Base-by-base conservation (phyloP, 2,797 vertebrate species). In the Enteromius paludinosus region DNA sequence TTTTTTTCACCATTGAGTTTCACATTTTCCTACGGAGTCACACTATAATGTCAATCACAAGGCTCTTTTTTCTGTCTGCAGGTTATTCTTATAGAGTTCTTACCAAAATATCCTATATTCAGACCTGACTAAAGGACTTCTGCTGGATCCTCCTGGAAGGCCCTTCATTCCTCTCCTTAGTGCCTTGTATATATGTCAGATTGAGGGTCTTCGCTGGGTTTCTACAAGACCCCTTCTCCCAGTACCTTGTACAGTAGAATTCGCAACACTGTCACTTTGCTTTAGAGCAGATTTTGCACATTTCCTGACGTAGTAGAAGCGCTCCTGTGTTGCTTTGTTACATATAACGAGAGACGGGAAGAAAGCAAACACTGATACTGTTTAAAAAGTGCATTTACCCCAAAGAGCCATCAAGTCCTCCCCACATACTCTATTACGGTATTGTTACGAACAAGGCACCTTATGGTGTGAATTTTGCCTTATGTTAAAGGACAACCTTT, bases 11-110 rank as follows among this genome's bases (percentile, higher is more conserved):
- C 10, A n/a, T 49, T 54, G 15, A 47, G 43, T 52, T 30, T 28
- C 52, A 11, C 3, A 7, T 62, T 30, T 30, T 30, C 14, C 28
- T 62, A 62, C 5, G 2, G 30, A 30, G 59, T 17, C 25, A 35
- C 45, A 33, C 5, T 9, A 3, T 38, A 23, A 25, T 12, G 52
- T 38, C 15, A 73, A 73, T 7, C 4, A 14, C 11, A 2, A 28
- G 9, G 41, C 25, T 15, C 3, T 23, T 82, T 87, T 62, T 89
- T 84, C 87, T 91, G 38, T 93, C 92, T 91, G 49, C 90, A 99
- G 98, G 98, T 99, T 91, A 99, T 99, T 96, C 95, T 99, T 95
- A 99, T 99, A 97, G 98, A 99, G 94, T 99, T 99, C 96, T 92
- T 99, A 96, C 97, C 97, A 93, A 99, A 99, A 96, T 99, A 98